Percentiles rank a stretch among this genome's conserved stretches.
phyloP scores from a whole-genome alignment of 2,797 vertebrate species.

The Sphenodon punctatus region DNA sequence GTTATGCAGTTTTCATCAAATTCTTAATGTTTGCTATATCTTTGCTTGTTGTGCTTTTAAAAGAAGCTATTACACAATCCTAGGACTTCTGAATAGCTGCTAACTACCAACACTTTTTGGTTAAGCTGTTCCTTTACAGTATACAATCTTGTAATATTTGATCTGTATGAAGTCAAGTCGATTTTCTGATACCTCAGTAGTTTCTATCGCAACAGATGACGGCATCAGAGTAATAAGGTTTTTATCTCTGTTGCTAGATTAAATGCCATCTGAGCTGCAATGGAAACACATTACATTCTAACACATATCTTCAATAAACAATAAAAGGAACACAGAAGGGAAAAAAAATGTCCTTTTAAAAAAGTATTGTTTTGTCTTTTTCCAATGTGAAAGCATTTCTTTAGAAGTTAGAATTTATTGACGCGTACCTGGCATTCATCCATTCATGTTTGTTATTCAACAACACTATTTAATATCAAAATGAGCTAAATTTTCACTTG shows the following conservation, averaged over 20 bases:
- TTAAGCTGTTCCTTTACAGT: neutral
- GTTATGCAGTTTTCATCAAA: too few species aligned
- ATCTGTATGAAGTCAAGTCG: neutral
- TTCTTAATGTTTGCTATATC: neutral
- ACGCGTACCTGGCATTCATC: too few species aligned
- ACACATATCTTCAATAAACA: neutral
- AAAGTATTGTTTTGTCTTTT: neutral
- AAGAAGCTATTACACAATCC: accelerated
- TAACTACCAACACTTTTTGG: neutral
- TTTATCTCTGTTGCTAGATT: neutral
- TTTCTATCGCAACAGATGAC: neutral
- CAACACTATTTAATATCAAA: neutral
- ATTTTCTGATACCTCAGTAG: neutral
- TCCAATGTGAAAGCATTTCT: neutral
- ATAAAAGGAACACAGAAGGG: neutral
- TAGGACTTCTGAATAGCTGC: neutral
- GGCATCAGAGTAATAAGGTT: neutral
- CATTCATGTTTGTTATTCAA: neutral
- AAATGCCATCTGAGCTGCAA: accelerated
- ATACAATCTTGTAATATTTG: neutral
- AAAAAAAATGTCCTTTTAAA: neutral
- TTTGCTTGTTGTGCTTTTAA: neutral
- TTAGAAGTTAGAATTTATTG: neutral
- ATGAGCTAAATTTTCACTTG: neutral
- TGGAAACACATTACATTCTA: neutral